Conservation (phyloP, 1,140 invertebrate genomes). For the Sipha flava region DNA sequence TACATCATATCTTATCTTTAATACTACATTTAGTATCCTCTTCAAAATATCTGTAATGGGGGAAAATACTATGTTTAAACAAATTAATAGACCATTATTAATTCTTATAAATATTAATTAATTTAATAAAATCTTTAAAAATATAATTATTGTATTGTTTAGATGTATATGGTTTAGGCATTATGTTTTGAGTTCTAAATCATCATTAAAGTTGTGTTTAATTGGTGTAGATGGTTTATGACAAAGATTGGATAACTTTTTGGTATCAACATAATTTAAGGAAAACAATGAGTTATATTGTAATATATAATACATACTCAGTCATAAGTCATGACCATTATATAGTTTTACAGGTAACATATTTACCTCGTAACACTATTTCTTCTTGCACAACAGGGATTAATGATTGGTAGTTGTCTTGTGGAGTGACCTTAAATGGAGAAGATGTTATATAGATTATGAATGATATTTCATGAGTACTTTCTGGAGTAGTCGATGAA, state of each 20-base stretch:
- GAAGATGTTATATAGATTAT: not conserved
- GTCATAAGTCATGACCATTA: not conserved
- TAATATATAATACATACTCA: too few species aligned
- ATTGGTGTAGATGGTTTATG: too few species aligned
- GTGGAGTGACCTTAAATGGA: not conserved
- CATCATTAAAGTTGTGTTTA: too few species aligned
- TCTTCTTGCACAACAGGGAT: not conserved
- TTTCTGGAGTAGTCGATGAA: not conserved
- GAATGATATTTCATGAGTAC: not conserved
- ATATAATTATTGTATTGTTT: too few species aligned
- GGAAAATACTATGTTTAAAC: not conserved
- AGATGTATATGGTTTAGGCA: too few species aligned
- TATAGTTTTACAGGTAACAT: not conserved
- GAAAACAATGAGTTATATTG: not conserved
- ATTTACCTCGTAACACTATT: not conserved
- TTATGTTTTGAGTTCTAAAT: too few species aligned
- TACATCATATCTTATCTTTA: not conserved
- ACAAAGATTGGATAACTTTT: not conserved
- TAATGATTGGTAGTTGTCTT: not conserved
- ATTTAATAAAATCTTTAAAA: not conserved
- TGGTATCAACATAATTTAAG: not conserved
- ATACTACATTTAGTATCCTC: not conserved
- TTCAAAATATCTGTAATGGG: not conserved
- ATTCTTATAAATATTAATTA: not conserved
- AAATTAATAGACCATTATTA: not conserved